Base-by-base conservation (phyloP, 2,113 vertebrate genomes). In the Emydocephalus ijimae region DNA sequence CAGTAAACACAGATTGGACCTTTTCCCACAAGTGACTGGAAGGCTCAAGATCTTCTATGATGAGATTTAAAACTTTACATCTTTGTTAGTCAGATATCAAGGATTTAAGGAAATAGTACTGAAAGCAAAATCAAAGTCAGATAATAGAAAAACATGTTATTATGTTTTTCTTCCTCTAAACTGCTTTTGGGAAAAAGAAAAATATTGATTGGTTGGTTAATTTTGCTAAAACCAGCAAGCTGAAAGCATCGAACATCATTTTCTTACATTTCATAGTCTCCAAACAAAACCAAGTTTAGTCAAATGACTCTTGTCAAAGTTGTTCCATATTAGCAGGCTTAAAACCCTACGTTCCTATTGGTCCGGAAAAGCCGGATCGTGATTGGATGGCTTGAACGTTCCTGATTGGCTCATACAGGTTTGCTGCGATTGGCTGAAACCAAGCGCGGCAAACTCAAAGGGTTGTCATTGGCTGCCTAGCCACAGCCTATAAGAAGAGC, bases 171-270 rank as follows among this genome's bases (percentile, higher is more conserved):
- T 87, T 85, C 92, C 81, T 91, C 18, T 91, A 54, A 74, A 88
- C 18, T 64, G 74, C 52, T 69, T 90, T 93, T 90, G 7, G 69
- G 5, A 85, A 61, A 90, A 87, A 81, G 61, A 92, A 39, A 90
- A 14, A 39, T 94, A 91, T 92, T 89, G 81, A 87, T 74, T 86
- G 61, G 6, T 81, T 20, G 6, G 74, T 69, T 34, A 18, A 20
- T 52, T 54, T 81, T 93, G 64, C 89, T 94, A 88, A 91, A 87
- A 95, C 74, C 50, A 94, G 89, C 87, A 94, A 92, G 87, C 50
- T 91, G 59, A 94, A 94, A 93, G 89, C 57, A 91, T 89, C 50
- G 69, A 43, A 93, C 26, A 18, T 48, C 7, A 89, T 74, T 10
- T 34, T 34, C 23, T 34, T 57, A 34, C 48, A 88, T 88, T 88